These are phyloP conservation scores for Agapostemon virescens DNA, from an alignment of 2,888 invertebrate genomes.

Conservation along the genomic window DNA sequence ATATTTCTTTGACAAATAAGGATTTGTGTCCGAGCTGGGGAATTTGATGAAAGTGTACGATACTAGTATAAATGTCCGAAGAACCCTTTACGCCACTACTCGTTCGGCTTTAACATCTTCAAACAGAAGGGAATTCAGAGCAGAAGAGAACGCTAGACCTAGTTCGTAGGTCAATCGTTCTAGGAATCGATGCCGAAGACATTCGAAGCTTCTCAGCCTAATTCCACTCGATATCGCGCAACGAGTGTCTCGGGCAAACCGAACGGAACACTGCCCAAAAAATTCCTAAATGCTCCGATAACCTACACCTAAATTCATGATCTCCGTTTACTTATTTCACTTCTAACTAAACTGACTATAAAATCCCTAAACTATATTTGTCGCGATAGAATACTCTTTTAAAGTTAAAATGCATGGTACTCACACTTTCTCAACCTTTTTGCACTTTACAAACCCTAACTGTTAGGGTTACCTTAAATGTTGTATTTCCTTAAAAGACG, in stretches of 20 bases:
- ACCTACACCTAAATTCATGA: background rate
- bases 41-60: background rate
- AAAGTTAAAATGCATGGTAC: too few relatives aligned
- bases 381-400: too few relatives aligned
- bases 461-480: too few relatives aligned
- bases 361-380: too few relatives aligned
- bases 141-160: slow-evolving; percentile 36
- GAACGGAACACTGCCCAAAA: background rate
- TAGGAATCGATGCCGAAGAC: slow-evolving; percentile 46
- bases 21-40: background rate
- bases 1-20: too few relatives aligned
- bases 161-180: slow-evolving; percentile 46
- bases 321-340: too few relatives aligned
- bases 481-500: too few relatives aligned
- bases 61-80: background rate
- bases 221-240: slow-evolving; percentile 31
- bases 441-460: too few relatives aligned
- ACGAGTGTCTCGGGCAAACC: background rate
- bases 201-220: slow-evolving; percentile 45
- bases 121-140: slow-evolving; percentile 25
- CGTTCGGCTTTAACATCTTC: slow-evolving; percentile 10
- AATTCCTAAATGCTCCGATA: background rate
- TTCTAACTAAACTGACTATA: too few relatives aligned
- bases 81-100: background rate
- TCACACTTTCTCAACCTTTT: too few relatives aligned